Base-by-base conservation (phyloP, 1,140 invertebrate genomes). In the Neodiprion lecontei region DNA sequence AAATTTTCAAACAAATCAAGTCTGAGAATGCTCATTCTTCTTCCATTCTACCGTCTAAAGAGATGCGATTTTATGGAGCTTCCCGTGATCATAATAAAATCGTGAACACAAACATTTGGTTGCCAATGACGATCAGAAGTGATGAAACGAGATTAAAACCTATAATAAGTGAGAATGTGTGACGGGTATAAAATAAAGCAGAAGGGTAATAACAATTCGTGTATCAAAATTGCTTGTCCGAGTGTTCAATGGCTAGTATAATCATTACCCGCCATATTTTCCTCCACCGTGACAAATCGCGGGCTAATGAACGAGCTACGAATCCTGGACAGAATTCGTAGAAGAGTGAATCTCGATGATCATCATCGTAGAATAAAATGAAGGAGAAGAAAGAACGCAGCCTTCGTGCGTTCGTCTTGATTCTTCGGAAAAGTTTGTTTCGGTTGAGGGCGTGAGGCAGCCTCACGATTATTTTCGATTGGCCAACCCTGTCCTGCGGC, bases 381-480 rank as follows among this genome's bases (percentile, higher is more conserved):
- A 61, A 61, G 53, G 9, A 61, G 53, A 61, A 61, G n/a, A 61
- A 61, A 61, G 53, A 61, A 53, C 1, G 50, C 17, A 40, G 28
- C 28, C 28, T 40, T 40, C 11, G 53, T 61, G 9, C 53, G 8
- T 40, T 40, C 28, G 1, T 40, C 28, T 2, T 40, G 2, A 40
- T 40, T 40, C 28, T 40, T 40, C 28, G 28, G 28, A 40, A 40
- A 40, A 40, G 28, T 40, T 40, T 40, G 2, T 40, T 40, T 40
- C 28, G 28, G n/a, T 61, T 21, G 76, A 77, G 76, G 79, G 79
- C 79, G 79, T 80, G 17, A 21, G 21, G 12, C 12, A 69, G 11
- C 10, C 8, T 12, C 5, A 14, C 17, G 40, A 21, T 5, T 11
- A 21, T 11, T 21, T 61, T 61, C 53, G 5, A 61, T 61, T 61